Percentiles rank a stretch among this genome's conserved stretches.
phyloP scores from a whole-genome alignment of 37 sponge, comb jelly and placozoan genomes.

The Eunapius fragilis region DNA sequence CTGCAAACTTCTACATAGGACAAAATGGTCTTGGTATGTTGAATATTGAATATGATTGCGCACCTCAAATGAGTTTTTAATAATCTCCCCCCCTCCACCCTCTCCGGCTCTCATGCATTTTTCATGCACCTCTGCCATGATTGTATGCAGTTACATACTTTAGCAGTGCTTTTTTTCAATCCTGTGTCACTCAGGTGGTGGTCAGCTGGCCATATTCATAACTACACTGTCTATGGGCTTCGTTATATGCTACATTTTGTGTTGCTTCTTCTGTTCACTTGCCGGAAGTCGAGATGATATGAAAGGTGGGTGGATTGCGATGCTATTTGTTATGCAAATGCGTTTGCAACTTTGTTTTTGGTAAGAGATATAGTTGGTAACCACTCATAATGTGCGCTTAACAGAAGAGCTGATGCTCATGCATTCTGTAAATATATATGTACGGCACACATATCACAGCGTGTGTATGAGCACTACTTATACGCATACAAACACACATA shows the following conservation, averaged over 20 bases:
- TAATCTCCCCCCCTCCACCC: conserved; percentile 7
- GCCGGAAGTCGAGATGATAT: conserved; percentile 36
- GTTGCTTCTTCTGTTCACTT: conserved; percentile 38
- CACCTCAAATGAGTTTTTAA: conserved; percentile 23
- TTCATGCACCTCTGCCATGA: no score
- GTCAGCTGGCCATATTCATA: conserved; percentile 19
- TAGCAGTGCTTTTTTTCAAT: not conserved
- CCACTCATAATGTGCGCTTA: no score
- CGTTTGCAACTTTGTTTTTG: no score
- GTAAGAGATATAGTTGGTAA: no score
- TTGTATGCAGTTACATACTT: not conserved
- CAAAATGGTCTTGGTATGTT: conserved; percentile 50
- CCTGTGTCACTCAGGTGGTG: conserved; percentile 21
- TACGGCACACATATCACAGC: no score
- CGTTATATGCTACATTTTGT: conserved; percentile 36
- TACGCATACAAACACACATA: no score
- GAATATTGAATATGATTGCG: conserved; percentile 16
- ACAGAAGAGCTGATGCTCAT: no score
- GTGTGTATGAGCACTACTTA: no score
- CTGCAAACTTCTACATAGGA: conserved; percentile 89
- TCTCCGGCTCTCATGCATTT: no score
- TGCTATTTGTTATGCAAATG: no score
- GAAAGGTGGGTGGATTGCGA: conserved; percentile 29
- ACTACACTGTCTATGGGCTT: conserved; percentile 4
- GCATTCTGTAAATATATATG: no score